Base-by-base conservation (phyloP, 2,797 vertebrate species). In the Hirundo rustica region DNA sequence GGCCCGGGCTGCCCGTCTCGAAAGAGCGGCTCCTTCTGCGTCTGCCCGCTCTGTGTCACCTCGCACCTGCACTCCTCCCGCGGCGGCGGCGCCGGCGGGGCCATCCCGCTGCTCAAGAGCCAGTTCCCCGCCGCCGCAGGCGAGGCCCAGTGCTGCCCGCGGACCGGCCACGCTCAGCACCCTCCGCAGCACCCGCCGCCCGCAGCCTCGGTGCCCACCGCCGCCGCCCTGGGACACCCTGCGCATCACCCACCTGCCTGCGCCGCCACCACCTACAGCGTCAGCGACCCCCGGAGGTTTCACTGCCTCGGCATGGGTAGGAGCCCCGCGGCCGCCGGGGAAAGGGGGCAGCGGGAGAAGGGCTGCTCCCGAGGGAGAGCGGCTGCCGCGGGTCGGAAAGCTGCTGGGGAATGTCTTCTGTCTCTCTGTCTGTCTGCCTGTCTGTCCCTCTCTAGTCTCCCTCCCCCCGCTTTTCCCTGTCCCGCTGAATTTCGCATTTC, bases 221-320 rank as follows among this genome's bases (percentile, higher is more conserved):
- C 96, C 9, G 94, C 97, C 10, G 98, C 98, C 36, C 93, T 99
- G 94, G 98, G 98, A 32, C 99, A 99, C 74, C 98, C 98, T 9
- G 96, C 97, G 61, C 98, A 98, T 92, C 98, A 98, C 91, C 97
- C 98, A 96, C 98, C 98, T 91, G 98, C 98, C 89, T 98, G 98
- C 95, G 87, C 98, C 79, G 98, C 99, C 95, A 96, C 99, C 92
- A 98, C 98, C 91, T 99, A 99, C 98, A 99, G 98, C 98, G 98
- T 99, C 97, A 98, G 98, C 72, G 99, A 99, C 82, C 98, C 99
- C 25, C 98, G 99, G 96, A 99, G 99, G 96, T 99, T 99, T 94
- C 99, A 99, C 98, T 99, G 99, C 81, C 98, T 99, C 84, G 96
- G 98, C 93, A 98, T 99, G 97, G 99, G 99, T 99, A 98, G 98